phyloP scores from a whole-genome alignment of 2,888 invertebrate species.

The Phasia obesa region DNA sequence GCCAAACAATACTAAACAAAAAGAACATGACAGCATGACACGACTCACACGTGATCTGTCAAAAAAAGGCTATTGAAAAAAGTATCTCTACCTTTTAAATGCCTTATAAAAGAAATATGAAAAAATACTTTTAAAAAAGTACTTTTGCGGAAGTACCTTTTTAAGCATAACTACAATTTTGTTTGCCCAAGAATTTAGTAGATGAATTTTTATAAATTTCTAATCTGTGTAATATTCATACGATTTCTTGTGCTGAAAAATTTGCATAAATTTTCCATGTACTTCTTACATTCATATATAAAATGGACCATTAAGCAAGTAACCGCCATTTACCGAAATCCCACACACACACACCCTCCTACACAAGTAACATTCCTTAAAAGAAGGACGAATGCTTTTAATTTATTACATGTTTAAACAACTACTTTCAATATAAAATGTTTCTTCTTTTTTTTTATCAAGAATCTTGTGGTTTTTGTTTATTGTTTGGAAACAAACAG shows the following conservation, averaged over 20 bases:
- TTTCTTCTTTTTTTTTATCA: background rate
- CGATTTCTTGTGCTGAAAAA: background rate
- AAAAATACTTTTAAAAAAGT: conserved; percentile 1
- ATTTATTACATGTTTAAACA: conserved; percentile 15
- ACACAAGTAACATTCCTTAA: background rate
- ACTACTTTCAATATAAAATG: background rate
- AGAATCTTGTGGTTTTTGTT: background rate
- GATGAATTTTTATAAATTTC: background rate
- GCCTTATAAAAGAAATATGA: too few species aligned
- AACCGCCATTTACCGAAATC: background rate
- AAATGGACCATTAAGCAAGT: background rate
- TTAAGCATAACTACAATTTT: too few species aligned
- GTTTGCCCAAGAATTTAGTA: background rate
- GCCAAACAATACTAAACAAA: too few species aligned
- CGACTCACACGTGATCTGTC: too few species aligned
- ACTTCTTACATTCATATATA: too few species aligned
- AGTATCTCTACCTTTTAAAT: too few species aligned
- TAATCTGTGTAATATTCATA: background rate
- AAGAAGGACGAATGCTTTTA: background rate
- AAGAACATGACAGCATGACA: too few species aligned
- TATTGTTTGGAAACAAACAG: background rate
- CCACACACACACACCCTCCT: background rate
- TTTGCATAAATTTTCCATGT: background rate
- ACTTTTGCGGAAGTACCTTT: background rate
- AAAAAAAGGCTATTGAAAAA: too few species aligned